Evolutionary conservation across 2,888 invertebrate genomes (phyloP), one percentile per base, ranked within the genome.

Genomic region (Eurytoma californica): DNA sequence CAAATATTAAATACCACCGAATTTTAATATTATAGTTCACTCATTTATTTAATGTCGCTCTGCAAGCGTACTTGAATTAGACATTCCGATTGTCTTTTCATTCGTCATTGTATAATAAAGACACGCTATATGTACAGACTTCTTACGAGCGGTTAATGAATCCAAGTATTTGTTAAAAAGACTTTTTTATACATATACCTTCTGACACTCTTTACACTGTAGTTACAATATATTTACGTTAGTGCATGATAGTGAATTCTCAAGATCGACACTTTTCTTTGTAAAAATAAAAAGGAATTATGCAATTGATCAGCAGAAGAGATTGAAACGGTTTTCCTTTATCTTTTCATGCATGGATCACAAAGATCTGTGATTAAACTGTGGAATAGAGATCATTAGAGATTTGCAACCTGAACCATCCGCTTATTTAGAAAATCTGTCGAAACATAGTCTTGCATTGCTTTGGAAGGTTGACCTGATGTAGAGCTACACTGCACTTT

Each of bases 61-160:
- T 24, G 58, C 65, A 49, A 70, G n/a, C 28, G 30, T 13, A 58
- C 28, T n/a, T 51, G 49, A 55, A 65, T n/a, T 58, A 63, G 18
- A 30, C 49, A 47, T 61, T 78, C 55, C 57, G 24, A 47, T 57
- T 60, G 58, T 66, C 49, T 49, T 79, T 68, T 69, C 60, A 61
- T 75, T 70, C 39, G 28, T 57, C 68, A 70, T 74, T 79, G 79
- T 79, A 79, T 60, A 67, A 76, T 80, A 79, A 70, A 78, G 7
- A 72, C 57, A 79, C 57, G 74, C 47, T 16, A 79, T 3, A 20
- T 76, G 79, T 80, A 76, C 67, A 76, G 76, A 76, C 63, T 67
- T 47, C 57, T 80, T 3, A 61, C 51, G 47, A 24, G 74, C 61
- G 70, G 28, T 72, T 70, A 39, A 53, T 49, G 16, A 20, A 68